Evolutionary conservation across 1,140 invertebrate genomes (phyloP).

Genomic region (Drosophila malerkotliana): DNA sequence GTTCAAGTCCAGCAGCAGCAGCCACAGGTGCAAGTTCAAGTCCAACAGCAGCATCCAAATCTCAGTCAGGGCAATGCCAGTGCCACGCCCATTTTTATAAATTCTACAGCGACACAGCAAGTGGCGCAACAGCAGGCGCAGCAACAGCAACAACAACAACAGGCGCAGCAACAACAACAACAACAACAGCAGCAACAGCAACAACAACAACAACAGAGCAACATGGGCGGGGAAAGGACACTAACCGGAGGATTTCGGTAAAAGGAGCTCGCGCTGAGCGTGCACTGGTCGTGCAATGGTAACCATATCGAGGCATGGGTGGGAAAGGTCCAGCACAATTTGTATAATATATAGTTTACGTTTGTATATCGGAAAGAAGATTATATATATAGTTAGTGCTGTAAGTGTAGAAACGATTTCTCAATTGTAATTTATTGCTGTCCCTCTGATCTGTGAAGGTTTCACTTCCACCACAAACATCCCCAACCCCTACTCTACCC

Average conservation of each 20-base stretch:
- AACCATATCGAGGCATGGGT: conserved; percentile 1
- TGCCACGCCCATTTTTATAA: conserved; percentile 60
- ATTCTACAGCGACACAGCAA: conserved; percentile 46
- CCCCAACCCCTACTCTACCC: neutral
- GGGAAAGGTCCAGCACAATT: conserved; percentile 24
- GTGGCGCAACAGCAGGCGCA: conserved; percentile 27
- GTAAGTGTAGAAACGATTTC: conserved; percentile 49
- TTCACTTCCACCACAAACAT: conserved; percentile 26
- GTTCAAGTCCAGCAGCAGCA: conserved; percentile 45
- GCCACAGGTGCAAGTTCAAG: conserved; percentile 52
- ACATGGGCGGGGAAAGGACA: conserved; percentile 50
- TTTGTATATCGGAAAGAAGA: conserved; percentile 16
- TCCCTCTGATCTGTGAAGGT: conserved; percentile 18
- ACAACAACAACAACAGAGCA: conserved; percentile 34
- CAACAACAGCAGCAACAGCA: conserved; percentile 14
- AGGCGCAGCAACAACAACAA: conserved; percentile 1
- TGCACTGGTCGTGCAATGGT: conserved; percentile 8
- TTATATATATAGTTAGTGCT: conserved; percentile 16
- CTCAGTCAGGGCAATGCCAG: conserved; percentile 40
- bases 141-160: conserved; percentile 27
- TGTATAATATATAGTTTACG: conserved; percentile 39
- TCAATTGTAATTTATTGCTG: conserved; percentile 44
- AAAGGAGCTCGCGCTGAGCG: conserved; percentile 16
- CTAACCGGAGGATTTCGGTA: conserved; percentile 63
- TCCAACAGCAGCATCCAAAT: conserved; percentile 53